Conservation (phyloP, 2,888 invertebrate species). For the Bombyx huttoni region DNA sequence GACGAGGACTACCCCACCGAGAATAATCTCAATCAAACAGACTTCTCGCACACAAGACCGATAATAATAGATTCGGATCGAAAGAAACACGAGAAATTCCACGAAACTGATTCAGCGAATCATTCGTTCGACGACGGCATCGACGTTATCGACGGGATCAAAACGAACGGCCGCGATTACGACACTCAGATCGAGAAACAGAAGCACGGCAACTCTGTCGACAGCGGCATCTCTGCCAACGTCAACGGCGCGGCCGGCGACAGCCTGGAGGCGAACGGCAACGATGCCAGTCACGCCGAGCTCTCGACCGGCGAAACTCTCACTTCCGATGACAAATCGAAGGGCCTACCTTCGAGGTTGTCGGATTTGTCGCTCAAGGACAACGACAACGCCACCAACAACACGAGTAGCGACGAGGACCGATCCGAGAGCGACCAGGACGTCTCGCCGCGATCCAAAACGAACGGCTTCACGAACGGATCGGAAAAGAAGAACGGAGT, state of each 20-base stretch:
- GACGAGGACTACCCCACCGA: conserved; percentile 61
- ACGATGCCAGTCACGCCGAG: conserved; percentile 18
- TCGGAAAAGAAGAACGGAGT: conserved; percentile 49
- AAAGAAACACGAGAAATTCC: conserved; percentile 39
- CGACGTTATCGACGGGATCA: conserved; percentile 51
- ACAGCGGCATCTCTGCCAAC: conserved; percentile 57
- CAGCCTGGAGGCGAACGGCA: conserved; percentile 17
- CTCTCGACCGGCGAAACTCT: conserved; percentile 21
- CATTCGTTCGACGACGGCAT: conserved; percentile 60
- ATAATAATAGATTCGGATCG: conserved; percentile 59
- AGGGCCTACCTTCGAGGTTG: conserved; percentile 35
- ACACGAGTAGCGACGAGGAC: conserved; percentile 51
- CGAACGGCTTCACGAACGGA: conserved; percentile 25
- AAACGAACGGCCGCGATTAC: conserved; percentile 29
- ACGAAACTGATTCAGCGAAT: conserved; percentile 49
- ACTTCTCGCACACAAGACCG: conserved; percentile 60
- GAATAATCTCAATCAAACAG: conserved; percentile 59
- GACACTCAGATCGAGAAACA: conserved; percentile 21
- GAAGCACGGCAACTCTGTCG: conserved; percentile 56
- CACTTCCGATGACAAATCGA: conserved; percentile 20
- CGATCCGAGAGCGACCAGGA: conserved; percentile 50
- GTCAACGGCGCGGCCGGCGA: conserved; percentile 27
- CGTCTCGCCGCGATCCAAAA: conserved; percentile 33
- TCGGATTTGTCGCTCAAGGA: conserved; percentile 55
- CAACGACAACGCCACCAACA: conserved; percentile 32